Evolutionary conservation across 2,113 vertebrate genomes (phyloP), one percentile per base, ranked within the genome.

Genomic region (Fregata magnificens): DNA sequence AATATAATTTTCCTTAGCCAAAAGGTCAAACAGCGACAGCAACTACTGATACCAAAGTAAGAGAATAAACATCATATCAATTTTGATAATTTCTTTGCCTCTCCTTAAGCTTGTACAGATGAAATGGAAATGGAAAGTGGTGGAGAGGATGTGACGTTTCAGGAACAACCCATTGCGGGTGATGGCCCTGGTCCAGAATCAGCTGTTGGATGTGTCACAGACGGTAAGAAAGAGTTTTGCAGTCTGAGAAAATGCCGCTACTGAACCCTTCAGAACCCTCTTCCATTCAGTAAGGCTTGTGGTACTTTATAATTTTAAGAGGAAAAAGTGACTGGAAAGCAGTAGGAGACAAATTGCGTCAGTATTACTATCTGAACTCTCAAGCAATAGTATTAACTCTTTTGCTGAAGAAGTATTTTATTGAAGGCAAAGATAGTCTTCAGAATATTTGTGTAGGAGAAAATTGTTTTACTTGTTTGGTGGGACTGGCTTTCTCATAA

Each of bases 81-180:
- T 86, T 87, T 45, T 93, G 59, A 55, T 93, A 56, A 88, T 70
- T 90, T 74, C 55, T 58, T 93, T 97, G 26, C 72, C 93, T 97
- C 53, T 91, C 87, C 55, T 95, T 96, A 91, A 98, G 98, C 97
- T 97, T 98, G 95, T 93, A 88, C 95, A 96, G 95, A 59, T 71
- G 98, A 98, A 92, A 97, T 98, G 95, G 98, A 98, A 95, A 86
- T 98, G 71, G 98, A 97, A 88, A 86, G 92, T 58, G 53, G 71
- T 67, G 97, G 94, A 95, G 97, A 96, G 36, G 83, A 91, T 47
- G 21, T 14, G 17, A 55, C 90, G 36, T 97, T 98, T 92, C 93
- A 98, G 58, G 88, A 98, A 31, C 96, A 94, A 2, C 55, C 91
- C 34, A 13, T 95, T 93, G 56, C 52, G 82, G 93, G 79, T 90